Evolutionary conservation across 2,888 invertebrate species (phyloP).

Genomic region (Orthonychiurus folsomi): DNA sequence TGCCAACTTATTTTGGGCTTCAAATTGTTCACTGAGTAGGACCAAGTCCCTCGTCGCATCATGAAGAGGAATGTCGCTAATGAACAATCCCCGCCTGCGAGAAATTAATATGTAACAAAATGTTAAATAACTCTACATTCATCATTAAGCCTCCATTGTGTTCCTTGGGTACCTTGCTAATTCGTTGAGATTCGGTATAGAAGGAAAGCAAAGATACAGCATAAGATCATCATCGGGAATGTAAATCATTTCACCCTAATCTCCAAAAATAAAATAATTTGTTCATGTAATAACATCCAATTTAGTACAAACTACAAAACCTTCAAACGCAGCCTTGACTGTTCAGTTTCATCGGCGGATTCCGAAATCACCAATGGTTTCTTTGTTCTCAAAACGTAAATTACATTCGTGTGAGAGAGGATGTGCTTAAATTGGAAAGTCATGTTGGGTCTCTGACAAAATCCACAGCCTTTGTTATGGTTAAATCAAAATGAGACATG

Average conservation of each 20-base stretch:
- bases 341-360: neutral
- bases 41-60: neutral
- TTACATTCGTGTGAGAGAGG: neutral
- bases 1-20: neutral
- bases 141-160: too few relatives aligned
- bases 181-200: neutral
- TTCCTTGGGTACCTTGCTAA: neutral
- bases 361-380: neutral
- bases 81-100: neutral
- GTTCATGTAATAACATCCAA: too few relatives aligned
- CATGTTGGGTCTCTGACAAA: neutral
- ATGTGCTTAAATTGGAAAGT: neutral
- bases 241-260: neutral
- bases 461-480: neutral
- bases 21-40: neutral
- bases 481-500: too few relatives aligned
- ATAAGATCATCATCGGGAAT: neutral
- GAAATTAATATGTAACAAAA: neutral
- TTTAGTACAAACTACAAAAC: too few relatives aligned
- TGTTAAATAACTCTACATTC: too few relatives aligned
- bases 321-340: neutral
- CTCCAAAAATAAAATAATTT: too few relatives aligned
- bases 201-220: neutral
- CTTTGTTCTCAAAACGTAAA: neutral
- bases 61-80: neutral